Evolutionary conservation across 2,888 invertebrate genomes (phyloP), one percentile per base, ranked within the genome.

Genomic region (Apodemia duryi): DNA sequence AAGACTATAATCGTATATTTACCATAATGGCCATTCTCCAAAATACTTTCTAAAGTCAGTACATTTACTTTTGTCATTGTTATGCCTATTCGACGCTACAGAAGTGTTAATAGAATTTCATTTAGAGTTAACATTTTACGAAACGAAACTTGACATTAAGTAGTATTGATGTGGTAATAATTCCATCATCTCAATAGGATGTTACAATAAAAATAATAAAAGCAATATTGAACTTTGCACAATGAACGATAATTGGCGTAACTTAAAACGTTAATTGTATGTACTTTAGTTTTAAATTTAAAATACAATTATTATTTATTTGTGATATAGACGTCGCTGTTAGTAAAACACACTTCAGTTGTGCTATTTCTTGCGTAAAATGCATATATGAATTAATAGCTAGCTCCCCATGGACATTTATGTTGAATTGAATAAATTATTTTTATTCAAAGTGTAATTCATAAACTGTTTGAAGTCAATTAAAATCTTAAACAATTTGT

Each of bases 171-270:
- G 57, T 60, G 29, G 57, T 60, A 60, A 60, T 35, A 60, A 35
- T 60, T 60, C 57, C 57, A 60, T 57, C 57, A 57, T 32, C 57
- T 60, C 57, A 60, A 60, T 35, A 32, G 35, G 32, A 60, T 60
- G 57, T 60, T 60, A 60, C 35, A 60, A n/a, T 60, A 60, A 60
- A 60, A 60, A 60, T 60, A 60, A 60, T 60, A 60, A 60, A 60
- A 60, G 57, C 35, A 35, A 60, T 35, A 35, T 32, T 60, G n/a
- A 60, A 32, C 57, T 60, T 60, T 60, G 57, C 57, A 60, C 57
- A 60, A 60, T 60, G 13, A n/a, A 29, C 35, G 35, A 11, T 60
- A 60, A 60, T 60, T 60, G 35, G 32, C 13, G n/a, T 32, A 3
- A 29, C 54, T 54, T 54, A 51, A 51, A 51, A 51, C 49, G 4